Conservation (phyloP, 1,140 invertebrate genomes). For the Brachionus koreanus region DNA sequence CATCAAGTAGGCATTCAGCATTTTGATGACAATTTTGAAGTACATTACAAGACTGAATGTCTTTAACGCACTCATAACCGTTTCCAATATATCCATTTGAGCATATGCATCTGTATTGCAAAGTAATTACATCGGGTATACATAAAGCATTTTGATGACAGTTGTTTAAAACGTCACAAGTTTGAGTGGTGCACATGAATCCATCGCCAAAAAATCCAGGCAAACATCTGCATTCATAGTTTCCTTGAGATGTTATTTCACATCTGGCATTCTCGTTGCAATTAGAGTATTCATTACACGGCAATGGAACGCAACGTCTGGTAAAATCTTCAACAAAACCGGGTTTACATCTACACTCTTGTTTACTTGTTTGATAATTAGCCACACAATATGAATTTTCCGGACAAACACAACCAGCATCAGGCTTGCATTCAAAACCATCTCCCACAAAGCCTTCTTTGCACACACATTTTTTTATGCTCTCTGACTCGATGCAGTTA, state of each 20-base stretch:
- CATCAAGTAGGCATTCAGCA: constrained; percentile 31
- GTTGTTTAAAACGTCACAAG: constrained; percentile 14
- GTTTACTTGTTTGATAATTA: constrained; percentile 27
- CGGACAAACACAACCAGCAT: neutral
- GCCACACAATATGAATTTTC: constrained; percentile 16
- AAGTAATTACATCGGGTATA: neutral
- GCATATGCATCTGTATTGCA: constrained; percentile 29
- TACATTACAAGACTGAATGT: constrained; percentile 32
- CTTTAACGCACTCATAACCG: constrained; percentile 34
- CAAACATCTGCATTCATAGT: constrained; percentile 40
- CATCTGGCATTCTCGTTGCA: constrained; percentile 36
- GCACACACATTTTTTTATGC: constrained; percentile 27
- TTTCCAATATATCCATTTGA: constrained; percentile 31
- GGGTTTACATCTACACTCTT: constrained; percentile 33
- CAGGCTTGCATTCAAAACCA: constrained; percentile 26
- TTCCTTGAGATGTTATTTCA: neutral
- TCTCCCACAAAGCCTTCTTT: constrained; percentile 39
- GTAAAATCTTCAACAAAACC: constrained; percentile 27
- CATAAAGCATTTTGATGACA: constrained; percentile 16
- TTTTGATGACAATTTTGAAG: constrained; percentile 33
- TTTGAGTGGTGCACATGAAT: constrained; percentile 19
- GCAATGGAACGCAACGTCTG: constrained; percentile 2
- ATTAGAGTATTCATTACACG: constrained; percentile 29
- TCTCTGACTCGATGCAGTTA: neutral
- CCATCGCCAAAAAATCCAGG: constrained; percentile 42